Base-by-base conservation (phyloP, 2,113 vertebrate species). In the Cardinalis cardinalis region DNA sequence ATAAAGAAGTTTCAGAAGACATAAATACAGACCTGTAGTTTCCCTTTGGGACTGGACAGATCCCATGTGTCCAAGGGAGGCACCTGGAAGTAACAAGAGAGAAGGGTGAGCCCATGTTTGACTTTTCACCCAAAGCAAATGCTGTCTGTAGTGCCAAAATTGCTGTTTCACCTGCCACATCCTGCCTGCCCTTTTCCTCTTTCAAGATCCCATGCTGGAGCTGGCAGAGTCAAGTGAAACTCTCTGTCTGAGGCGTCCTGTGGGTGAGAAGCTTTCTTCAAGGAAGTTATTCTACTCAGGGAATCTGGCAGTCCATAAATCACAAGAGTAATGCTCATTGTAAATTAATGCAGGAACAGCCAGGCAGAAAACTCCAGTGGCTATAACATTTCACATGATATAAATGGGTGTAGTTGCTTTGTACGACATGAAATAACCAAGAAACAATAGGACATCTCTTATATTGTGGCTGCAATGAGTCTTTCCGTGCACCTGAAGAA, bases 301-400 rank as follows among this genome's bases (percentile, higher is more conserved):
- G n/a, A 73, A 83, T 46, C 77, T 82, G 74, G 40, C 84, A 95
- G 78, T 63, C 81, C 2, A 18, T 94, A 91, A 94, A 92, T 94
- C 92, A 91, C 51, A 81, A 89, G 74, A 51, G 58, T 76, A 87
- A 90, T 66, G 44, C 41, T 87, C 78, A 31, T 32, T 84, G 60
- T 76, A 93, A 95, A 89, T 93, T 89, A 85, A 93, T 66, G 89
- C 69, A 90, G 81, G 83, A 73, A 64, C 84, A 77, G 25, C 60
- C 71, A 87, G 63, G 84, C 78, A 92, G 78, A 93, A 94, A 93
- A 83, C 84, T 83, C 71, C 28, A 34, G 63, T 53, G 68, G 78
- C n/a, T 85, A 43, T 28, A 93, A 71, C 38, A 48, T 85, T 83
- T 63, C 40, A 46, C 1, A 0, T 0, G 0, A 76, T 84, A 74